Evolutionary conservation across 64 coral and sea anemone species (phyloP).

Genomic region (Actinia tenebrosa): DNA sequence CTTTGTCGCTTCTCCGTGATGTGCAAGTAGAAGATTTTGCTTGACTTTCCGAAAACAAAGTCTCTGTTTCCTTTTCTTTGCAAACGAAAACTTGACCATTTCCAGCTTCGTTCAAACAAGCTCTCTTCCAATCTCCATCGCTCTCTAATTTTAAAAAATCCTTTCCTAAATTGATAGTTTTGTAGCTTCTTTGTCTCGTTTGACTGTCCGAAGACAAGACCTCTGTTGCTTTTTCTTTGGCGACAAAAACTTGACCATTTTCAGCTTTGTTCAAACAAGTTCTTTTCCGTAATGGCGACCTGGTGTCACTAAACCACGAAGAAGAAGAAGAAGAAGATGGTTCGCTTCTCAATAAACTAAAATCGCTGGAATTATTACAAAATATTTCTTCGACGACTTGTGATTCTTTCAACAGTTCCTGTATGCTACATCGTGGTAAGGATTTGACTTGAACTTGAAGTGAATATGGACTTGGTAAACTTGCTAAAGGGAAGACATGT

Average conservation of each 20-base stretch:
- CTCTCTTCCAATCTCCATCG: not conserved
- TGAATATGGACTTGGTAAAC: conserved; percentile 18
- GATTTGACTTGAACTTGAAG: conserved; percentile 47
- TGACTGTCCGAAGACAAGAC: not conserved
- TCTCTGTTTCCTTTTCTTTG: not conserved
- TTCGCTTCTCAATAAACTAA: too few relatives aligned
- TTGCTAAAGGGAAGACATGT: conserved; percentile 63
- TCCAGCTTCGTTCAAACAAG: not conserved
- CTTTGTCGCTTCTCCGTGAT: not conserved
- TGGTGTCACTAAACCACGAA: not conserved
- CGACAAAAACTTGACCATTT: not conserved
- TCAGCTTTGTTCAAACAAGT: not conserved
- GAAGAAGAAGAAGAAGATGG: not conserved
- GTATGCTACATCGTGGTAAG: conserved; percentile 43
- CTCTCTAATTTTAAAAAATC: not conserved
- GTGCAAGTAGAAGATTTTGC: not conserved
- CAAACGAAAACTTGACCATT: not conserved
- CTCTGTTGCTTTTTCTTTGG: not conserved
- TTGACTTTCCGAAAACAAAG: not conserved
- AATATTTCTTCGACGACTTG: not conserved
- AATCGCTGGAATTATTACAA: not conserved
- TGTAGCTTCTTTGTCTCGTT: not conserved
- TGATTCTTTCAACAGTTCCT: conserved; percentile 22
- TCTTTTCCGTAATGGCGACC: conserved; percentile 10
- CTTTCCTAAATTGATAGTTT: not conserved